phyloP scores from a whole-genome alignment of 2,888 invertebrate genomes.

The Calliopum simillimum region DNA sequence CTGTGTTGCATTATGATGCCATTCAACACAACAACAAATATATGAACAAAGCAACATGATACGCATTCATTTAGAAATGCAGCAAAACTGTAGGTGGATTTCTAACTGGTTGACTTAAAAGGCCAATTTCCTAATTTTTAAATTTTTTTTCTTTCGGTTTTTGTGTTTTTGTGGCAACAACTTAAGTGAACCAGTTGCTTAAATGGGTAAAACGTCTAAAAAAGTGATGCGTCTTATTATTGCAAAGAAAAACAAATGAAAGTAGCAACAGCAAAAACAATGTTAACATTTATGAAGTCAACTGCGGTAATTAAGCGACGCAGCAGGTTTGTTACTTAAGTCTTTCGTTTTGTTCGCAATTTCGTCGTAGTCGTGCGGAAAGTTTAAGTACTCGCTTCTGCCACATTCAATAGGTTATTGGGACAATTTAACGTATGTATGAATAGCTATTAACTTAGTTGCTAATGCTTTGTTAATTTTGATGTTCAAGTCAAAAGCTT shows the following conservation, averaged over 20 bases:
- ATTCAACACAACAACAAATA: background rate
- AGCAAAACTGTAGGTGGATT: background rate
- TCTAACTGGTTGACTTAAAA: background rate
- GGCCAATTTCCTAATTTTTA: background rate
- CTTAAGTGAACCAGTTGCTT: background rate
- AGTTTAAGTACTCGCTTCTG: too few relatives aligned
- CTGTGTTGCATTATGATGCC: background rate
- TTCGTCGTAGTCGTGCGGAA: too few relatives aligned
- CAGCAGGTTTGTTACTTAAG: constrained; percentile 19
- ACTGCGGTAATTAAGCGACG: background rate
- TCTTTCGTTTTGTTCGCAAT: constrained; percentile 13
- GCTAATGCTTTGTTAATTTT: too few relatives aligned
- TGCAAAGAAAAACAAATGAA: background rate
- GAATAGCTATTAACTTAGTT: too few relatives aligned
- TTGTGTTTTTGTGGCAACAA: background rate
- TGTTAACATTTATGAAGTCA: background rate
- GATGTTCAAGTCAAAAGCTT: too few relatives aligned
- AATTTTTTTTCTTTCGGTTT: background rate
- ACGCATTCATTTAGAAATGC: background rate
- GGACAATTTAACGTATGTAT: too few relatives aligned
- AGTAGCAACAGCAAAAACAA: background rate
- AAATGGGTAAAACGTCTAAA: background rate
- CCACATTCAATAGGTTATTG: too few relatives aligned
- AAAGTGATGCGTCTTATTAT: background rate
- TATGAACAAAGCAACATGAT: background rate